phyloP scores from a whole-genome alignment of 1,140 invertebrate species.

The Armadillidium nasatum region DNA sequence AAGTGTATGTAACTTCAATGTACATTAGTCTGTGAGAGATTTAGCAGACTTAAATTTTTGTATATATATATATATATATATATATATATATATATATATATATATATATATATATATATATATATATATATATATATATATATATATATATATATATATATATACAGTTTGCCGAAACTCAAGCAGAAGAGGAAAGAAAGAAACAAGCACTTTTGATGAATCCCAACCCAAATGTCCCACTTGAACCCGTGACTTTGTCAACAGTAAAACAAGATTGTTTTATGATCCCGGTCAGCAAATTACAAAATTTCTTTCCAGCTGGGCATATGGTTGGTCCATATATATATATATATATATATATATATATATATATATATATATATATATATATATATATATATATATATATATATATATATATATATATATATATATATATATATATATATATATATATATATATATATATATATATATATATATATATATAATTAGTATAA shows the following conservation, averaged over 20 bases:
- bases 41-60: too few species aligned
- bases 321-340: constrained; percentile 34
- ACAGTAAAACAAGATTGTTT: constrained; percentile 43
- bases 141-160: not conserved
- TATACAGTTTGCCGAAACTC: not conserved
- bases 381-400: not conserved
- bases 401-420: not conserved
- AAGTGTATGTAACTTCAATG: too few species aligned
- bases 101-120: constrained; percentile 10
- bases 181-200: not conserved
- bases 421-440: constrained; percentile 31
- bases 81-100: not conserved
- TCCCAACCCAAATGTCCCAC: not conserved
- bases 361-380: constrained; percentile 15
- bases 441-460: constrained; percentile 32
- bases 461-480: constrained; percentile 22
- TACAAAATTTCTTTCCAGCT: constrained; percentile 41
- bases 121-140: constrained; percentile 18
- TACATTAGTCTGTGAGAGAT: too few species aligned
- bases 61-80: constrained; percentile 25
- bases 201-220: not conserved
- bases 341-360: constrained; percentile 14
- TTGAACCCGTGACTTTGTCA: constrained; percentile 36
- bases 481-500: constrained; percentile 12
- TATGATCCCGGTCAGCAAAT: constrained; percentile 40